Evolutionary conservation across 2,888 invertebrate species (phyloP), one percentile per base, ranked within the genome.

Genomic region (Drosophila peninsularis): DNA sequence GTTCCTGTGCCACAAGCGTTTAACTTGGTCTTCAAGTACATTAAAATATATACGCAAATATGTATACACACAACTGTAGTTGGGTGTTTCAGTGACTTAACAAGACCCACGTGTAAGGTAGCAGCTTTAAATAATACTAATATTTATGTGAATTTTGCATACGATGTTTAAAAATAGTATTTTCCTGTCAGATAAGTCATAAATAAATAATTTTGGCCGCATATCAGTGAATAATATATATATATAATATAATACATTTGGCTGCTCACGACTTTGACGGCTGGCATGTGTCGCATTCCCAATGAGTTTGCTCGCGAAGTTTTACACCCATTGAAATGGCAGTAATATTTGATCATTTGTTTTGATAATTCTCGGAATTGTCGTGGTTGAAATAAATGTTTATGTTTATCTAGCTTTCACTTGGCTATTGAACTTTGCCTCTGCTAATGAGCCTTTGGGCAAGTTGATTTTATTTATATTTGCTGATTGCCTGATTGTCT

Each of bases 21-120:
- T 32, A 21, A 42, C 13, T 9, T 53, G 54, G 41, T 56, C 34
- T 64, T 56, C 52, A 11, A 19, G 9, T 21, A 30, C 3, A 32
- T 5, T 5, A 0, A 10, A 9, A 32, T 11, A 27, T 24, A 24
- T 11, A 36, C 32, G 9, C n/a, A 27, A 17, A 13, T 32, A 32
- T 11, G 1, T n/a, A 44, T 24, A n/a, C n/a, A 24, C 9, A 9
- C n/a, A 19, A 21, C 5, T 11, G n/a, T 32, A 49, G 42, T 24
- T 60, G 47, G 50, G 36, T 34, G 53, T 10, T 17, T 41, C 44
- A 36, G 32, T 58, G 64, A 61, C 42, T 66, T 63, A 61, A 55
- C 52, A 70, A 62, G 66, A n/a, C n/a, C 62, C 73, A 75, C 73
- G 78, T 68, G 78, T 66, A 24, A 54, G 60, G 60, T 14, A n/a